These are phyloP conservation scores for Diadegma fenestrale DNA, from an alignment of 2,888 invertebrate genomes.

Conservation along the genomic window DNA sequence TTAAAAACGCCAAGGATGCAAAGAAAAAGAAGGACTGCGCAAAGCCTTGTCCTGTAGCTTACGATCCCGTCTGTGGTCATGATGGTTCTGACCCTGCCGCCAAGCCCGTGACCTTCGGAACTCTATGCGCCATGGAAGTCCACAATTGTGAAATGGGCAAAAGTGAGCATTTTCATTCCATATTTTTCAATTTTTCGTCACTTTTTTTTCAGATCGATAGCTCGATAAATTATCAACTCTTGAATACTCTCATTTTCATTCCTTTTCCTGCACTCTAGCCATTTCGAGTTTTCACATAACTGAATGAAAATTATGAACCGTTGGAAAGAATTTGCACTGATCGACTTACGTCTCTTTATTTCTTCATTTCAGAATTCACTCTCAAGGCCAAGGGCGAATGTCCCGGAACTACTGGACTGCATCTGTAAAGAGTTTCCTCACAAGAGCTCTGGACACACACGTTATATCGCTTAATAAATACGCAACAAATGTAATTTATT, in stretches of 20 bases:
- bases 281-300: not conserved
- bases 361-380: constrained; percentile 86
- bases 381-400: constrained; percentile 89
- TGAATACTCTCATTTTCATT: too few relatives aligned
- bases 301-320: not conserved
- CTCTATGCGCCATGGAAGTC: constrained; percentile 88
- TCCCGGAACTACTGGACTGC: constrained; percentile 87
- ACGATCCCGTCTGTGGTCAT: constrained; percentile 88
- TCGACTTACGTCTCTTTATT: constrained; percentile 13
- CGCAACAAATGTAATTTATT: constrained; percentile 23
- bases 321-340: not conserved
- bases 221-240: not conserved
- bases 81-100: constrained; percentile 86
- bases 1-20: constrained; percentile 87
- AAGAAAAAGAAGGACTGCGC: constrained; percentile 88
- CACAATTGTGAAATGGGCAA: constrained; percentile 89
- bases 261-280: too few relatives aligned
- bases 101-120: constrained; percentile 87
- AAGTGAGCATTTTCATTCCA: constrained; percentile 84
- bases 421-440: constrained; percentile 85
- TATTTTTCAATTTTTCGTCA: not conserved
- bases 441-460: not conserved
- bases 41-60: constrained; percentile 81
- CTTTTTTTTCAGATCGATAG: not conserved
- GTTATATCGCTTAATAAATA: constrained; percentile 37